Evolutionary conservation across 2,797 vertebrate species (phyloP).

Genomic region (Helostoma temminkii): DNA sequence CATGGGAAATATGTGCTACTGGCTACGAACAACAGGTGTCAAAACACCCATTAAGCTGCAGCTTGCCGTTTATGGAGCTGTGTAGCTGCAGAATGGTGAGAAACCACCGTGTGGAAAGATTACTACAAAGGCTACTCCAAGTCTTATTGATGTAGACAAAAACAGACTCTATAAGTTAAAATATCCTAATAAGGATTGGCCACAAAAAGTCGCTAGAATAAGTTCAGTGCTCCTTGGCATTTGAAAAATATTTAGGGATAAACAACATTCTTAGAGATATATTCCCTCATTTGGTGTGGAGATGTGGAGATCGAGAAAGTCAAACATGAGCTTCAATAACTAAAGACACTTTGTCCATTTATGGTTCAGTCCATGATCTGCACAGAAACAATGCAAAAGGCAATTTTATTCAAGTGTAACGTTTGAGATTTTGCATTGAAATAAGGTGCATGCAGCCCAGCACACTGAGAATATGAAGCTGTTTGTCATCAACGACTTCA

Average conservation of each 20-base stretch:
- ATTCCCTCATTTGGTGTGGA: conserved; percentile 1
- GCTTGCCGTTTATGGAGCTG: too few species aligned
- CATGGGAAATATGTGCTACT: too few species aligned
- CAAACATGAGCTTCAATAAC: background rate
- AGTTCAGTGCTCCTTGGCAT: background rate
- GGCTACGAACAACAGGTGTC: too few species aligned
- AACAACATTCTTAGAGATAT: conserved; percentile 3
- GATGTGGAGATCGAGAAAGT: background rate
- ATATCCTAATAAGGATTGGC: background rate
- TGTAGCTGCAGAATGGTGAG: too few species aligned
- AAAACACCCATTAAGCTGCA: too few species aligned
- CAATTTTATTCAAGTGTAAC: background rate
- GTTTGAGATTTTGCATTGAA: background rate
- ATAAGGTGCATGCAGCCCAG: too few species aligned
- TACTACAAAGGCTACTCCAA: too few species aligned
- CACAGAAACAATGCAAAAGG: background rate
- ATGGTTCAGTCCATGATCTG: background rate
- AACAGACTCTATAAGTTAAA: background rate
- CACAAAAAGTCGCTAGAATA: background rate
- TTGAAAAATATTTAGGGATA: background rate
- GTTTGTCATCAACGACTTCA: too few species aligned
- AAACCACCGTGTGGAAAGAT: too few species aligned
- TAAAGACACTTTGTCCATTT: background rate
- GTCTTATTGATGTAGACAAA: too few species aligned
- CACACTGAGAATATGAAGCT: too few species aligned